These are phyloP conservation scores for Drosophila ficusphila DNA, from an alignment of 1,140 invertebrate genomes.

Conservation along the genomic window DNA sequence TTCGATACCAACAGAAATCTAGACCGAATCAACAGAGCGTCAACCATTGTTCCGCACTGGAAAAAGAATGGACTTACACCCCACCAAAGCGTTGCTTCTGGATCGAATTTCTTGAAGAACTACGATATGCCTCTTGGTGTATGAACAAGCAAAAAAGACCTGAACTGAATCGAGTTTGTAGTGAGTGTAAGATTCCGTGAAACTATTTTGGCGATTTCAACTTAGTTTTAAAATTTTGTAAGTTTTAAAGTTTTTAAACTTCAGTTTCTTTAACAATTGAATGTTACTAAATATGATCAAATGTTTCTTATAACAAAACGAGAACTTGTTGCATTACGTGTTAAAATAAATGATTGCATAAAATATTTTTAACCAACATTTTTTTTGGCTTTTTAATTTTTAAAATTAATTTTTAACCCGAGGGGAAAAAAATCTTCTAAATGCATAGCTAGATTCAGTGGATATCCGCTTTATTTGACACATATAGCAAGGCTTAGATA, in stretches of 20 bases:
- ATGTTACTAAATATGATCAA: too few relatives aligned
- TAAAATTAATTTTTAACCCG: too few relatives aligned
- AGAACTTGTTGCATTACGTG: too few relatives aligned
- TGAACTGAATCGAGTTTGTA: constrained; percentile 89
- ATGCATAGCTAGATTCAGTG: not conserved
- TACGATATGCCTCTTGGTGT: constrained; percentile 95
- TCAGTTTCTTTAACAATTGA: too few relatives aligned
- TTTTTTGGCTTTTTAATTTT: too few relatives aligned
- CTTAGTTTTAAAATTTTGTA: too few relatives aligned
- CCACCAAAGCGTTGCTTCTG: constrained; percentile 89
- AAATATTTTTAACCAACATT: too few relatives aligned
- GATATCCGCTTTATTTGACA: constrained; percentile 4
- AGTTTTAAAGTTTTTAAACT: too few relatives aligned
- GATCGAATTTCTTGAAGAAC: constrained; percentile 89
- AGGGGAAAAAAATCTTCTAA: too few relatives aligned
- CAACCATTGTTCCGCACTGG: constrained; percentile 84
- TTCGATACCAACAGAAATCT: constrained; percentile 85
- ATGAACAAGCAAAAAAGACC: constrained; percentile 90
- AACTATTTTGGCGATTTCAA: too few relatives aligned
- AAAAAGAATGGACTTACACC: constrained; percentile 23
- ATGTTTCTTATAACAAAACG: too few relatives aligned
- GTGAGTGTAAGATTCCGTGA: constrained; percentile 85
- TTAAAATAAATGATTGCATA: too few relatives aligned
- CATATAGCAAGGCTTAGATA: not conserved
- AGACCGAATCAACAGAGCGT: constrained; percentile 6